Evolutionary conservation across 2,797 vertebrate species (phyloP), one percentile per base, ranked within the genome.

Genomic region (Lutjanus argentimaculatus): DNA sequence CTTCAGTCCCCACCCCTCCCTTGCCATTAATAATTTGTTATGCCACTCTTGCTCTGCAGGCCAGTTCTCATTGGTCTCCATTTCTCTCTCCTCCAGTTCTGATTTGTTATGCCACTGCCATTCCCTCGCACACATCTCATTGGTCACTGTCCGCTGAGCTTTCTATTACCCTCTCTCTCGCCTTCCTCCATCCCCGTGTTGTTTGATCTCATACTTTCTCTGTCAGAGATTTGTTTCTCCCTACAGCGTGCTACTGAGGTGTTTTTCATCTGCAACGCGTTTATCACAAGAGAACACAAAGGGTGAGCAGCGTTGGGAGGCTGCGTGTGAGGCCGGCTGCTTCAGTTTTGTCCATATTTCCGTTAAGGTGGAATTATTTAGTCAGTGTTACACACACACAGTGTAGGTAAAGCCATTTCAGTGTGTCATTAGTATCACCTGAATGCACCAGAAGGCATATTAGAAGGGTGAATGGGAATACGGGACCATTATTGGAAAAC

Each of bases 191-290:
- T 30, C 65, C 67, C 62, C 7, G 1, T 75, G 75, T 79, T 88
- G 85, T 92, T 91, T 91, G 89, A 91, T 90, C 89, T 90, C 80
- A 84, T 86, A 88, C 79, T 91, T 86, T 78, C 1, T n/a, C 80
- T 85, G 87, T 86, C 80, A 86, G 77, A 88, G 75, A 89, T 89
- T 83, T 90, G 89, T 88, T 91, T 87, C 77, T 74, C 71, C 63
- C 75, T 59, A 25, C 74, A 84, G 72, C 80, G 6, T 68, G 45
- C 74, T 48, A 45, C 72, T 2, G 72, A 90, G 66, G 83, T 89
- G 84, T 88, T 90, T 89, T 83, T 84, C 78, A 89, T 88, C 88
- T 77, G 67, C n/a, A 30, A 79, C 21, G 40, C 78, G 76, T 91
- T 90, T 78, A 92, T 92, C 86, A 86, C 81, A 67, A n/a, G 56